A percentile compares a stretch with the other conserved stretches of the same genome.
phyloP scores from a whole-genome alignment of 2,113 vertebrate genomes.

The Oryzias curvinotus region DNA sequence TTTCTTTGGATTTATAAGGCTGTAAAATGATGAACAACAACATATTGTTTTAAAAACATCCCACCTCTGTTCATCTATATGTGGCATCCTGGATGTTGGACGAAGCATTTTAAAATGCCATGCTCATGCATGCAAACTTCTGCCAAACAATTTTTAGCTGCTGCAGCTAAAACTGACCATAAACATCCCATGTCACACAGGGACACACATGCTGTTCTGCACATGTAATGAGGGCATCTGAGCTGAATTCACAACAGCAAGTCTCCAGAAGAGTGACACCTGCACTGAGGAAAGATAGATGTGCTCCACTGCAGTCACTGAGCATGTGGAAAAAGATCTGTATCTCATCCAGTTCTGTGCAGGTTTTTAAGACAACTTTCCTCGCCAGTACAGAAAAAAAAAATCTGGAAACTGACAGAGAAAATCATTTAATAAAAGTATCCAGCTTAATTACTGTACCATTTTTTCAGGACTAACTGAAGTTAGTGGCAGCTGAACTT shows the following conservation, averaged over 20 bases:
- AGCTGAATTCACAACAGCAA: constrained; percentile 11
- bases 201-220: neutral
- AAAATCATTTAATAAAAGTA: constrained; percentile 33
- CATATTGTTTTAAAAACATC: no score
- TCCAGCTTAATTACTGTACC: constrained; percentile 1
- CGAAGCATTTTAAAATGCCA: no score
- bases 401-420: neutral
- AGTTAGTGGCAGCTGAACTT: constrained; percentile 32
- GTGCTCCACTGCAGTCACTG: constrained; percentile 33
- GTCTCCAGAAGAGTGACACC: constrained; percentile 35
- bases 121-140: no score
- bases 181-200: constrained; percentile 37
- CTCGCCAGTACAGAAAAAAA: neutral
- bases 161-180: constrained; percentile 36
- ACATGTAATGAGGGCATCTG: neutral
- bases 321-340: constrained; percentile 53
- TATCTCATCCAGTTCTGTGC: constrained; percentile 37
- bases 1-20: no score
- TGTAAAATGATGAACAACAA: no score
- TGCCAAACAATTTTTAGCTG: no score
- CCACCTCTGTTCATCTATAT: no score
- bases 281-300: constrained; percentile 35
- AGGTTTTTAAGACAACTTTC: constrained; percentile 10
- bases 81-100: no score
- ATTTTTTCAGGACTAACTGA: constrained; percentile 11